A percentile compares a stretch with the other conserved stretches of the same genome.
Conservation (phyloP, 2,888 invertebrate genomes). For the Hypselothyrea guttata region DNA sequence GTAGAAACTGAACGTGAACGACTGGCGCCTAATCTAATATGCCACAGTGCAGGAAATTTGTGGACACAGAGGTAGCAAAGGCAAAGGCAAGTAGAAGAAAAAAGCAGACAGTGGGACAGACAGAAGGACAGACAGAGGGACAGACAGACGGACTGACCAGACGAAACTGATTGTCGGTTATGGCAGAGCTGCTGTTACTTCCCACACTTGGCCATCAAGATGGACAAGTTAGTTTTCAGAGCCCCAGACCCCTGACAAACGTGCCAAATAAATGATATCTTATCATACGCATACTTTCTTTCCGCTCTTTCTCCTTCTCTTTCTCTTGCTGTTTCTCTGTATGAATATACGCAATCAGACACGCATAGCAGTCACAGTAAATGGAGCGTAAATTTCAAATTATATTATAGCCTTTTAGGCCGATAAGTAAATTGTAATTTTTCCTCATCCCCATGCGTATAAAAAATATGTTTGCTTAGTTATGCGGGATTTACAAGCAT, state of each 20-base stretch:
- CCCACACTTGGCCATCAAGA: slow-evolving; percentile 15
- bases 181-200: slow-evolving; percentile 22
- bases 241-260: slow-evolving; percentile 36
- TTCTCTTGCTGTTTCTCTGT: no score
- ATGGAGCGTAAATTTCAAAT: slow-evolving; percentile 70
- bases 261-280: slow-evolving; percentile 66
- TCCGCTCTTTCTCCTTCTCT: no score
- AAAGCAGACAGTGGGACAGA: slow-evolving; percentile 19
- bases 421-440: slow-evolving; percentile 58
- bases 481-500: slow-evolving; percentile 23
- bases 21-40: slow-evolving; percentile 66
- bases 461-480: slow-evolving; percentile 27
- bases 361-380: slow-evolving; percentile 26
- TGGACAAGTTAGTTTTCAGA: slow-evolving; percentile 47
- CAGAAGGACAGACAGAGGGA: slow-evolving; percentile 18
- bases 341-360: slow-evolving; percentile 2
- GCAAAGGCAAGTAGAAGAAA: slow-evolving; percentile 20
- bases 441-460: slow-evolving; percentile 16
- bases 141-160: slow-evolving; percentile 24
- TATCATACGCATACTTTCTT: slow-evolving; percentile 34
- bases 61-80: slow-evolving; percentile 39
- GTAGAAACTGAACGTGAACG: slow-evolving; percentile 35
- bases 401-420: slow-evolving; percentile 63
- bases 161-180: slow-evolving; percentile 54
- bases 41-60: slow-evolving; percentile 67